Conservation (phyloP, 2,797 vertebrate species). For the Dallia pectoralis region DNA sequence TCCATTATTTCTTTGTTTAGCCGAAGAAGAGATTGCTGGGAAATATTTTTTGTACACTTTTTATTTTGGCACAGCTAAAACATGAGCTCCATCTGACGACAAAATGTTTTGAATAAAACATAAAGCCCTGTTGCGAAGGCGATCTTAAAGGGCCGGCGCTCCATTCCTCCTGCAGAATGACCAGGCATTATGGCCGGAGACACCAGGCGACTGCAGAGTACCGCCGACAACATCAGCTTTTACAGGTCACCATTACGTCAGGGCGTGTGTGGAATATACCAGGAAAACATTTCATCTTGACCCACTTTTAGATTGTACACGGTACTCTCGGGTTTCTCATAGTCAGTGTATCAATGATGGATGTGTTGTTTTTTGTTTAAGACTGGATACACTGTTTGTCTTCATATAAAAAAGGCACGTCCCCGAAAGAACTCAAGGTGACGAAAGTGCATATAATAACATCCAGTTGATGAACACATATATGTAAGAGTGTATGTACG, state of each 20-base stretch:
- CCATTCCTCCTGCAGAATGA: slow-evolving; percentile 8
- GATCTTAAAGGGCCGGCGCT: slow-evolving; percentile 27
- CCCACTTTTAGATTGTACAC: slow-evolving; percentile 71
- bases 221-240: slow-evolving; percentile 66
- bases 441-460: background rate
- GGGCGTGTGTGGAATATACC: slow-evolving; percentile 66
- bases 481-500: background rate
- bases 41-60: slow-evolving; percentile 25
- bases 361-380: background rate
- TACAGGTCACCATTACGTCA: slow-evolving; percentile 72
- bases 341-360: background rate
- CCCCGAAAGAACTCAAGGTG: background rate
- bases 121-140: slow-evolving; percentile 17
- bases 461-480: background rate
- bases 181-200: background rate
- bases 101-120: slow-evolving; percentile 8
- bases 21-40: slow-evolving; percentile 31
- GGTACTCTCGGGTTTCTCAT: slow-evolving; percentile 45
- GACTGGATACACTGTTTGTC: background rate
- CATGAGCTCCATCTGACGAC: slow-evolving; percentile 22
- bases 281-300: slow-evolving; percentile 65
- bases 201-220: slow-evolving; percentile 11
- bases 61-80: slow-evolving; percentile 22
- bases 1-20: slow-evolving; percentile 32
- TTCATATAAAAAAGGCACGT: background rate